These are phyloP conservation scores for Phoenicopterus ruber DNA, from an alignment of 2,113 vertebrate genomes.

Conservation along the genomic window DNA sequence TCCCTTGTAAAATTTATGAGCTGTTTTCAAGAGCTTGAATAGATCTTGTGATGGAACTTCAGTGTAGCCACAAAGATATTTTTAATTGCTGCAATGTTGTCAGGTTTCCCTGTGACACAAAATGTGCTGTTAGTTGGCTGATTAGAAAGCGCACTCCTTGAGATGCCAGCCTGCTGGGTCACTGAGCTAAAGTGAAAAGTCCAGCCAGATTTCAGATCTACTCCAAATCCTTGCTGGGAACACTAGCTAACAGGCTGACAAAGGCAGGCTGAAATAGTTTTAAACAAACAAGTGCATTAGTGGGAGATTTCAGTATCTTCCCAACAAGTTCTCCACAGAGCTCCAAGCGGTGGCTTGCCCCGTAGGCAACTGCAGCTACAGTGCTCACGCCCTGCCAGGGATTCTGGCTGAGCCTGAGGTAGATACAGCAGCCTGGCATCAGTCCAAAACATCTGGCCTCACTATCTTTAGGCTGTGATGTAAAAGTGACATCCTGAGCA, in stretches of 20 bases:
- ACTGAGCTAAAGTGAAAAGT: neutral
- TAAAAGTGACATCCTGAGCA: neutral
- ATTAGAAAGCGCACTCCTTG: neutral
- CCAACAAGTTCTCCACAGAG: neutral
- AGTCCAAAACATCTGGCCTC: neutral
- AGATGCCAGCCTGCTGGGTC: neutral
- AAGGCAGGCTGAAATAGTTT: neutral
- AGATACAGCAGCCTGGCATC: neutral
- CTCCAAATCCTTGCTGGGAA: neutral
- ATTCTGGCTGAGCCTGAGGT: neutral
- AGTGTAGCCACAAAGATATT: neutral
- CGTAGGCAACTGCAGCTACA: neutral
- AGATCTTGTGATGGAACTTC: conserved; percentile 4
- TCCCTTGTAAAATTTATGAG: conserved; percentile 57
- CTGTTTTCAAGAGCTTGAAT: conserved; percentile 33
- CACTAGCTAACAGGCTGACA: neutral
- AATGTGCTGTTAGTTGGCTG: neutral
- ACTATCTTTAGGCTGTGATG: neutral
- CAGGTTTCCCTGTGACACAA: neutral
- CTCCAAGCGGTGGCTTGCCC: neutral
- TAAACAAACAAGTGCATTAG: neutral
- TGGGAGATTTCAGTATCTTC: neutral
- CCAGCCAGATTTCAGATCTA: neutral
- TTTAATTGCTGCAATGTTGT: neutral
- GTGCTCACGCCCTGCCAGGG: accelerated